Conservation (phyloP, 2,797 vertebrate species). For the Sebastes itinus region DNA sequence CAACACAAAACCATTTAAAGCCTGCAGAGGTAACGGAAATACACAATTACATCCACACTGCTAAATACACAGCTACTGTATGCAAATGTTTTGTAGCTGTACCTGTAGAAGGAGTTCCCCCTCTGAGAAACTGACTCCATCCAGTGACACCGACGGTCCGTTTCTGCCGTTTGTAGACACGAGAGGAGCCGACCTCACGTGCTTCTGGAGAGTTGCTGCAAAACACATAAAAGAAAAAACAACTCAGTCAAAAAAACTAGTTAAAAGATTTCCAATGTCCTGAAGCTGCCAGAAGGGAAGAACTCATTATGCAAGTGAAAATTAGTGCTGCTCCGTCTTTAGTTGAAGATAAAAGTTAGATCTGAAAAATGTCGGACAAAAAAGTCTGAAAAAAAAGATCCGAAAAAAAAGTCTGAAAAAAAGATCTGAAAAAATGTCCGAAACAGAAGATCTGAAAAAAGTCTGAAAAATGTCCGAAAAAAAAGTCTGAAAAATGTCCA, state of each 20-base stretch:
- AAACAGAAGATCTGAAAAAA: too few species aligned
- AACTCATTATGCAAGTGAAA: not conserved
- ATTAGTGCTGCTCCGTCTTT: too few species aligned
- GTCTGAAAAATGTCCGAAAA: too few species aligned
- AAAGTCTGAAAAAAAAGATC: too few species aligned
- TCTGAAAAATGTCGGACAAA: too few species aligned
- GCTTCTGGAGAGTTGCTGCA: conserved; percentile 29
- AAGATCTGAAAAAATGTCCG: too few species aligned
- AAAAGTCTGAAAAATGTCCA: too few species aligned
- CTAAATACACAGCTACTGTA: not conserved
- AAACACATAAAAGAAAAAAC: not conserved
- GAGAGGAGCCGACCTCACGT: not conserved
- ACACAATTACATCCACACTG: not conserved
- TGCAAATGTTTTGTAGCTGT: not conserved
- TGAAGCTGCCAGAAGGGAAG: not conserved
- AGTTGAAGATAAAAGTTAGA: too few species aligned
- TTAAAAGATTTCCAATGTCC: not conserved
- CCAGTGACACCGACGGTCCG: conserved; percentile 6
- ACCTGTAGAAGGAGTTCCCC: conserved; percentile 50
- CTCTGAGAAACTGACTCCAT: conserved; percentile 44
- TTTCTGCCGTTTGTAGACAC: conserved; percentile 14
- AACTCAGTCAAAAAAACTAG: not conserved
- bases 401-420: too few species aligned
- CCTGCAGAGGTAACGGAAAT: conserved; percentile 59
- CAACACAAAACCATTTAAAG: conserved; percentile 85